Evolutionary conservation across 2,888 invertebrate genomes (phyloP).

Genomic region (Keiferia lycopersicella): DNA sequence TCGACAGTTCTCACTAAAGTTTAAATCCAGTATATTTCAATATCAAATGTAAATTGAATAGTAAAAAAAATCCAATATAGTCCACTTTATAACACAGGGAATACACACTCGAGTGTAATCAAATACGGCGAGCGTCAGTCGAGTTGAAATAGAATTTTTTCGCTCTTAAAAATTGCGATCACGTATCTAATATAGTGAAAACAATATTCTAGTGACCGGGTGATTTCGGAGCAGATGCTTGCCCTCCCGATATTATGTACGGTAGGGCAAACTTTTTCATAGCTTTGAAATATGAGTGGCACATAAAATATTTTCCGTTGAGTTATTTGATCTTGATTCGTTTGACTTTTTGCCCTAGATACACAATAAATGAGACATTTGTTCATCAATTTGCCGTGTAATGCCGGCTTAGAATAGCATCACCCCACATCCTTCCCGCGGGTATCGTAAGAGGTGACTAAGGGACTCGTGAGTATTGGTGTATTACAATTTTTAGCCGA

Average conservation of each 20-base stretch:
- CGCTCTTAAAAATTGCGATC: slow-evolving; percentile 81
- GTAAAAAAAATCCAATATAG: slow-evolving; percentile 69
- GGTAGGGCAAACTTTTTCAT: slow-evolving; percentile 67
- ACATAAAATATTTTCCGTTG: slow-evolving; percentile 48
- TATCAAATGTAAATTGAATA: slow-evolving; percentile 67
- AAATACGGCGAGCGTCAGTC: slow-evolving; percentile 70
- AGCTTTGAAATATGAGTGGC: slow-evolving; percentile 65
- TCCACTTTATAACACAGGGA: slow-evolving; percentile 70
- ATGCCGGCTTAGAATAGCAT: too few species aligned
- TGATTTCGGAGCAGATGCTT: slow-evolving; percentile 78
- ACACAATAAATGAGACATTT: too few species aligned
- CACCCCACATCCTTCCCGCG: too few species aligned
- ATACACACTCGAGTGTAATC: slow-evolving; percentile 69
- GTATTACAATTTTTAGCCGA: too few species aligned
- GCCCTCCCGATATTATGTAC: slow-evolving; percentile 70
- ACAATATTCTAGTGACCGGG: slow-evolving; percentile 83
- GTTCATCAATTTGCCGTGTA: too few species aligned
- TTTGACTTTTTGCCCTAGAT: slow-evolving; percentile 6
- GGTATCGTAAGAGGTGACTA: too few species aligned
- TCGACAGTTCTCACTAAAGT: slow-evolving; percentile 41
- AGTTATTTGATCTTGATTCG: slow-evolving; percentile 36
- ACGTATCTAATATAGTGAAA: slow-evolving; percentile 83
- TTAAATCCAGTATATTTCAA: slow-evolving; percentile 70
- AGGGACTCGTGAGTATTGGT: too few species aligned
- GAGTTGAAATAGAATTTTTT: slow-evolving; percentile 78